Evolutionary conservation across 2,888 invertebrate genomes (phyloP).

Genomic region (Carpatolechia fugitivella): DNA sequence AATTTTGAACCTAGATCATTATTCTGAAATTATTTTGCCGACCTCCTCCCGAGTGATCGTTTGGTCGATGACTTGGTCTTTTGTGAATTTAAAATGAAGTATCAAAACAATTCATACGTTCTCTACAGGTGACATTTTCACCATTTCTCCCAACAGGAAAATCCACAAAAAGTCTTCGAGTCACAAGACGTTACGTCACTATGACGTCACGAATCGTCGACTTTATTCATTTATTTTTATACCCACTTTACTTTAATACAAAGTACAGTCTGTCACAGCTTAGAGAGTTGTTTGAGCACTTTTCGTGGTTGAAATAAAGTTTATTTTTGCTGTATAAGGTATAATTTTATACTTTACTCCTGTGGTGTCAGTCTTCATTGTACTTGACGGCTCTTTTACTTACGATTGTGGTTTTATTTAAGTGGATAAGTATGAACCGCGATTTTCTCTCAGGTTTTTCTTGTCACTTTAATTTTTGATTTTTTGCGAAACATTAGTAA

Average conservation of each 20-base stretch:
- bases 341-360: neutral
- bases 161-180: conserved; percentile 35
- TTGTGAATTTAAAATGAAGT: too few relatives aligned
- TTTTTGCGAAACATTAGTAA: too few relatives aligned
- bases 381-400: conserved; percentile 45
- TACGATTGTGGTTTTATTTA: conserved; percentile 26
- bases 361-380: conserved; percentile 53
- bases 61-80: too few relatives aligned
- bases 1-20: too few relatives aligned
- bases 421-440: neutral
- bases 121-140: conserved; percentile 49
- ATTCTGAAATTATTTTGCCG: too few relatives aligned
- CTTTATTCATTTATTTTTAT: conserved; percentile 16
- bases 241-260: neutral
- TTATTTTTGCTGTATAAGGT: neutral
- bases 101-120: conserved; percentile 37
- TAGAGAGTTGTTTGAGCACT: neutral
- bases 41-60: too few relatives aligned
- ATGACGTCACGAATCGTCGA: neutral
- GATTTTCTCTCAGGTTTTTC: neutral
- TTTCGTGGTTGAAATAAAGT: neutral
- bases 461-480: neutral
- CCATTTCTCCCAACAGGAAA: conserved; percentile 40
- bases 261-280: neutral
- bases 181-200: neutral